Percentiles rank a stretch among this genome's conserved stretches.
Evolutionary conservation across 2,113 vertebrate genomes (phyloP).

Genomic region (Pipa parva): DNA sequence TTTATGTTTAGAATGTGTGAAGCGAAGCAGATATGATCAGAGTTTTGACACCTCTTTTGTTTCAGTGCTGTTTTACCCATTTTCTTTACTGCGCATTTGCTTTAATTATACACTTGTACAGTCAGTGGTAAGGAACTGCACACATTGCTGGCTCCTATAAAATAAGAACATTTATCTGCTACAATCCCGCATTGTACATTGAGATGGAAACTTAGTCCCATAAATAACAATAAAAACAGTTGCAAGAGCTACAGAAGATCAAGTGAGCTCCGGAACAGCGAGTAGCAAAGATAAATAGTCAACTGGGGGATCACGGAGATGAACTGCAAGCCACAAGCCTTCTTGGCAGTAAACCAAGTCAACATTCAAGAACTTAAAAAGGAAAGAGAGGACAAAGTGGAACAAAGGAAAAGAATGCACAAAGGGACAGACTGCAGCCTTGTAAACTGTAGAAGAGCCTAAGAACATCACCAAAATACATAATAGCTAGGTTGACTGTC

Average conservation of each 20-base stretch:
- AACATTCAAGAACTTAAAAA: neutral
- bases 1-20: too few relatives aligned
- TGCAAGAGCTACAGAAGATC: neutral
- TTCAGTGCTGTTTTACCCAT: too few relatives aligned
- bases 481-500: neutral
- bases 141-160: neutral
- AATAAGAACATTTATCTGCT: neutral
- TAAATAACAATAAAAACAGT: neutral
- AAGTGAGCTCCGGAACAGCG: neutral
- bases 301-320: neutral
- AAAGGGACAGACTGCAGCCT: neutral
- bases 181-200: neutral
- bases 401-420: neutral
- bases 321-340: neutral
- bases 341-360: neutral
- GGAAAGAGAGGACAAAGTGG: neutral
- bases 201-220: neutral
- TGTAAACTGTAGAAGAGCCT: neutral
- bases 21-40: too few relatives aligned
- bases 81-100: too few relatives aligned
- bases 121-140: neutral
- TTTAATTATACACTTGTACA: neutral
- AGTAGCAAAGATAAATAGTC: neutral
- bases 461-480: neutral
- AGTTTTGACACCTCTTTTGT: too few relatives aligned